These are phyloP conservation scores for Ochlodes sylvanus DNA, from an alignment of 2,888 invertebrate species.

Conservation along the genomic window DNA sequence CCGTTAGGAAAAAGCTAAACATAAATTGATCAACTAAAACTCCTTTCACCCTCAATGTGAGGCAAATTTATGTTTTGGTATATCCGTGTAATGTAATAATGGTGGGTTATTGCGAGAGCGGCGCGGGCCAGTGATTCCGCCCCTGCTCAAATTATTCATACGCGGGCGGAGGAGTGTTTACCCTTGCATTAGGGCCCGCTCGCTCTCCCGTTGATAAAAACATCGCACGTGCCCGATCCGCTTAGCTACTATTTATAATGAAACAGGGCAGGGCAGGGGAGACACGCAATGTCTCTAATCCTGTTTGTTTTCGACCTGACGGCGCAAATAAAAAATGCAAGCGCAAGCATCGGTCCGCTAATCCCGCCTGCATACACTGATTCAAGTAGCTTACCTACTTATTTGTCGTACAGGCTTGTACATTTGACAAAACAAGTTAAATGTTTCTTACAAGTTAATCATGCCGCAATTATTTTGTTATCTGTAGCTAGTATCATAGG, in stretches of 20 bases:
- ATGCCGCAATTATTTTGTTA: not conserved
- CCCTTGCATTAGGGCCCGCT: constrained; percentile 63
- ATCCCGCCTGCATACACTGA: not conserved
- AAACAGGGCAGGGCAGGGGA: constrained; percentile 50
- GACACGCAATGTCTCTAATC: constrained; percentile 54
- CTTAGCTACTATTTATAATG: constrained; percentile 76
- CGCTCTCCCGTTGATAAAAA: constrained; percentile 69
- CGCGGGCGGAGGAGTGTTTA: constrained; percentile 69
- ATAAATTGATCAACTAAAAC: constrained; percentile 30
- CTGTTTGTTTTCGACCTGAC: constrained; percentile 57
- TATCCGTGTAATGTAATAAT: constrained; percentile 78
- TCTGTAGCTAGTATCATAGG: not conserved
- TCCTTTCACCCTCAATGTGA: constrained; percentile 28
- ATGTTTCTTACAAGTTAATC: not conserved
- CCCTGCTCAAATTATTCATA: constrained; percentile 78
- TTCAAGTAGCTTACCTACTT: constrained; percentile 8
- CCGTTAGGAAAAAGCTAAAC: not conserved
- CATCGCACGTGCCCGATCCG: constrained; percentile 79
- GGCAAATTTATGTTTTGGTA: constrained; percentile 32
- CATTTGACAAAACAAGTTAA: not conserved
- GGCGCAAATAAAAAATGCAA: constrained; percentile 37
- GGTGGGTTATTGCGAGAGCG: constrained; percentile 74
- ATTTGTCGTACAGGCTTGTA: not conserved
- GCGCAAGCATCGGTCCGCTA: constrained; percentile 18
- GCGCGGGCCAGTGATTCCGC: constrained; percentile 57